Base-by-base conservation (phyloP, 2,888 invertebrate species). In the Temnothorax ravouxi region DNA sequence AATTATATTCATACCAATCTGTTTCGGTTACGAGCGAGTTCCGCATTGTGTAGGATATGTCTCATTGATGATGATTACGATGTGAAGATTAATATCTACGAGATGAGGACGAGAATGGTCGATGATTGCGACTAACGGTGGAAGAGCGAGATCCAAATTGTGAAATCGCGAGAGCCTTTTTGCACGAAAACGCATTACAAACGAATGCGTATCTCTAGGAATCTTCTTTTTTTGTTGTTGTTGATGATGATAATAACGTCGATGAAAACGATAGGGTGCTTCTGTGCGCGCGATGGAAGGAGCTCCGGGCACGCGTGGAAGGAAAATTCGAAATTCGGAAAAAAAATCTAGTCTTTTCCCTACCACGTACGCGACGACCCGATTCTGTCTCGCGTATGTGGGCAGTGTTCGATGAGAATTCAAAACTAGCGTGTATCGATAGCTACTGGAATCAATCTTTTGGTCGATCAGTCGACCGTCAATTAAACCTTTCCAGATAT, bases 1-100 rank as follows among this genome's bases (percentile, higher is more conserved):
- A 91, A 91, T 89, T 89, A 91, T 25, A 80, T 92, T 88, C 75
- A 86, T 76, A 88, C 89, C 92, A 93, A 93, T 93, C 93, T 93
- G 92, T 93, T 94, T 94, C 93, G 93, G 93, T 94, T 94, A 93
- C 93, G 93, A 93, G 91, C 92, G 90, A 94, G 94, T 94, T 93
- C 93, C 93, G 93, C 90, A 90, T 92, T 91, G 92, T 91, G 93
- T 94, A 93, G 92, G 90, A 90, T 44, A 44, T 89, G 87, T 86
- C 87, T 86, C 84, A 86, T 85, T 84, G 79, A 88, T 83, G 85
- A 85, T 86, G 85, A 85, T 86, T 86, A 88, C 90, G 87, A 86
- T 84, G 77, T 81, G 84, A 86, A 87, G 87, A 86, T 88, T 86
- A 88, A 88, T 88, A 88, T 88, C 85, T 84, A 87, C 86, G 84